These are phyloP conservation scores for Zygogramma bicolorata DNA, from an alignment of 2,888 invertebrate genomes.

Conservation along the genomic window DNA sequence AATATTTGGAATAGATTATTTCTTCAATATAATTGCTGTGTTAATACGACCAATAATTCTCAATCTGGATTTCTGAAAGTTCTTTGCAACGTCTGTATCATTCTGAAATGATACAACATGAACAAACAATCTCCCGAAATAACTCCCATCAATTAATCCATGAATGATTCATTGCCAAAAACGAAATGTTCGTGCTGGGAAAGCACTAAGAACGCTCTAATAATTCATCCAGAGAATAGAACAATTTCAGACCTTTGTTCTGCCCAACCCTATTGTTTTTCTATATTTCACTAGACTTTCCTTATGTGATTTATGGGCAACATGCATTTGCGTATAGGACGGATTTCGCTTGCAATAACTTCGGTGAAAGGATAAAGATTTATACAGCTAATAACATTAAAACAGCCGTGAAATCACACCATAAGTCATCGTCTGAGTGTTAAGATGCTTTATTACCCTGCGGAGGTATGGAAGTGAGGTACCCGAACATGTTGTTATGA, in stretches of 20 bases:
- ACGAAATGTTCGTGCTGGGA: neutral
- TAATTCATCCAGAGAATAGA: neutral
- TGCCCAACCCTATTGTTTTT: slow-evolving; percentile 35
- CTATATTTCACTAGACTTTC: slow-evolving; percentile 21
- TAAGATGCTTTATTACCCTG: slow-evolving; percentile 37
- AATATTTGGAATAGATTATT: too few species aligned
- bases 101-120: too few species aligned
- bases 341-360: slow-evolving; percentile 35
- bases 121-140: too few species aligned
- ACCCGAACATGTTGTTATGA: neutral
- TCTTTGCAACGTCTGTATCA: too few species aligned
- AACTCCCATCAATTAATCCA: neutral
- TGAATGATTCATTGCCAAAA: neutral
- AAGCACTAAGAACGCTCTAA: neutral
- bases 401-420: slow-evolving; percentile 43
- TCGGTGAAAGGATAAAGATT: slow-evolving; percentile 43
- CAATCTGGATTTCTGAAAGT: too few species aligned
- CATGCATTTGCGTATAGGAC: slow-evolving; percentile 34
- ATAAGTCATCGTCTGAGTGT: slow-evolving; percentile 42
- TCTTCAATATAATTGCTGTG: too few species aligned
- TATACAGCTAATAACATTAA: slow-evolving; percentile 46
- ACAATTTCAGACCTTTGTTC: slow-evolving; percentile 9
- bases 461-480: neutral
- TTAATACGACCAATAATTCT: too few species aligned
- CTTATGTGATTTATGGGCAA: slow-evolving; percentile 27